Percentiles rank a stretch among this genome's conserved stretches.
These are phyloP conservation scores for Aphidius colemani DNA, from an alignment of 2,888 invertebrate species.

Conservation along the genomic window DNA sequence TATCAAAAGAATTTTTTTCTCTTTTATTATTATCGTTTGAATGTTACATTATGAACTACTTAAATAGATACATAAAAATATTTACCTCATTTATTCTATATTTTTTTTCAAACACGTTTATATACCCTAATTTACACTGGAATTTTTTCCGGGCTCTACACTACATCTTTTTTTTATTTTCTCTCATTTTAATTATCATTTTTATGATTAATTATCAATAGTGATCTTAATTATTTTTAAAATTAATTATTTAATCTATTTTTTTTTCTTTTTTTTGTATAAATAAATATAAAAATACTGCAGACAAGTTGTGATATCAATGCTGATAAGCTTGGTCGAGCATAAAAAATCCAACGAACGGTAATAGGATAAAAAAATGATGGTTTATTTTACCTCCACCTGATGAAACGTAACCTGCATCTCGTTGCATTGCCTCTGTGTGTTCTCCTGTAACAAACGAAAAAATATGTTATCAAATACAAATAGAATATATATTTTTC, in stretches of 20 bases:
- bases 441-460: slow-evolving; percentile 61
- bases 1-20: not conserved
- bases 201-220: too few relatives aligned
- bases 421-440: slow-evolving; percentile 72
- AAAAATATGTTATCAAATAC: not conserved
- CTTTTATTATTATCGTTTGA: slow-evolving; percentile 2
- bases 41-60: not conserved
- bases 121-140: not conserved
- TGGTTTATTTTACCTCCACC: slow-evolving; percentile 43
- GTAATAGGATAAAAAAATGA: slow-evolving; percentile 43
- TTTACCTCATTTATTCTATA: not conserved
- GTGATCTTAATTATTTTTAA: too few relatives aligned
- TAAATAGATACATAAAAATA: not conserved
- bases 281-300: slow-evolving; percentile 36
- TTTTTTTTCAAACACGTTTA: not conserved
- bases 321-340: slow-evolving; percentile 47
- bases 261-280: too few relatives aligned
- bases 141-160: not conserved
- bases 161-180: not conserved
- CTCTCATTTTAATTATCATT: too few relatives aligned
- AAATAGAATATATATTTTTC: too few relatives aligned
- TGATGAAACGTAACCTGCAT: slow-evolving; percentile 55
- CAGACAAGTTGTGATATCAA: slow-evolving; percentile 35
- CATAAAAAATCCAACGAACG: slow-evolving; percentile 49
- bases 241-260: not conserved